Conservation (phyloP, 2,113 vertebrate genomes). For the Perca schrenkii region DNA sequence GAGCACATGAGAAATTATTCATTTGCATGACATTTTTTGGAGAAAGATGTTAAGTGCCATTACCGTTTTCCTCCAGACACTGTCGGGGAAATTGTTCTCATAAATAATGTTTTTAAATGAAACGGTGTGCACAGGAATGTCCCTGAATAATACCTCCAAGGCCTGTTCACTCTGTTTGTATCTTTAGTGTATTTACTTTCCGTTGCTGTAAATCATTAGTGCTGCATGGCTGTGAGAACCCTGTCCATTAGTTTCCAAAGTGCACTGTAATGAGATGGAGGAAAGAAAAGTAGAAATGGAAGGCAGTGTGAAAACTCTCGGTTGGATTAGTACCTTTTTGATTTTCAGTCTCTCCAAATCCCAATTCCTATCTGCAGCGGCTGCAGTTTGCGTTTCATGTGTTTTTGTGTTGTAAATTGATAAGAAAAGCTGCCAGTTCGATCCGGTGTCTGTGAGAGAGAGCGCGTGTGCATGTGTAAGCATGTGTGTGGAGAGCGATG, state of each 20-base stretch:
- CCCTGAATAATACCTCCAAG: conserved; percentile 40
- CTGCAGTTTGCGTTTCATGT: conserved; percentile 42
- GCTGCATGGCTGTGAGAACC: conserved; percentile 20
- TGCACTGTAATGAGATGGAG: conserved; percentile 41
- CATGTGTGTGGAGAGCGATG: conserved; percentile 20
- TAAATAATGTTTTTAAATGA: conserved; percentile 66
- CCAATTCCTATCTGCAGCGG: conserved; percentile 24
- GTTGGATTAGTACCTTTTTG: conserved; percentile 46
- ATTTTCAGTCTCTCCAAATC: conserved; percentile 52
- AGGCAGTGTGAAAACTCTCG: conserved; percentile 28
- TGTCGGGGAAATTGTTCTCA: conserved; percentile 57
- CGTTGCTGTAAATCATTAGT: conserved; percentile 54
- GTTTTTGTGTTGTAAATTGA: conserved; percentile 53
- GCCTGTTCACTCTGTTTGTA: conserved; percentile 32
- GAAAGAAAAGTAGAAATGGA: conserved; percentile 37
- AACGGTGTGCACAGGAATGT: conserved; percentile 33
- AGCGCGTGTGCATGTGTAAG: conserved; percentile 1
- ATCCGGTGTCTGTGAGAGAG: conserved; percentile 33
- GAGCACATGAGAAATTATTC: conserved; percentile 62
- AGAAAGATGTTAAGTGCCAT: conserved; percentile 57
- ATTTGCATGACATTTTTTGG: conserved; percentile 71
- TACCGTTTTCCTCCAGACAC: conserved; percentile 48
- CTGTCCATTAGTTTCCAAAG: conserved; percentile 61
- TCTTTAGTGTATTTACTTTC: conserved; percentile 51
- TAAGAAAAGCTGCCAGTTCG: conserved; percentile 50